Evolutionary conservation across 2,888 invertebrate genomes (phyloP).

Genomic region (Blastobasis adustella): DNA sequence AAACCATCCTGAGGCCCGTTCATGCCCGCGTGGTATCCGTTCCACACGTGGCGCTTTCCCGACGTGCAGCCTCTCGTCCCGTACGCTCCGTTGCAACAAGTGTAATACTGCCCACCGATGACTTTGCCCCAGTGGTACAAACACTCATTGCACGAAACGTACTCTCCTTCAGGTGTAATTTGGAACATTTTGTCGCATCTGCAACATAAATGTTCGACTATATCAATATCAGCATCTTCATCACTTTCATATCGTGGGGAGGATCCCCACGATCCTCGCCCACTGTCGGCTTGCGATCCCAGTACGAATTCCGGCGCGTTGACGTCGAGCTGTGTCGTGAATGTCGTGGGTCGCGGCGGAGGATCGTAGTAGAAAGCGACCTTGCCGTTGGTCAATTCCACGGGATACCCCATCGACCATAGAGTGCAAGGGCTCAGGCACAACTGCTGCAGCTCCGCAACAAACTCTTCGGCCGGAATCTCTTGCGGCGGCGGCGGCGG

Average conservation of each 20-base stretch:
- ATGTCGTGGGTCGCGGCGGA: slow-evolving; percentile 58
- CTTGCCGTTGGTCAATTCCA: slow-evolving; percentile 70
- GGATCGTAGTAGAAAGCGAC: slow-evolving; percentile 78
- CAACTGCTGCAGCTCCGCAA: slow-evolving; percentile 75
- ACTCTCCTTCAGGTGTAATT: slow-evolving; percentile 81
- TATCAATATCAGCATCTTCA: slow-evolving; percentile 64
- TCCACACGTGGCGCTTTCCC: slow-evolving; percentile 85
- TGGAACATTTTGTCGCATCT: slow-evolving; percentile 84
- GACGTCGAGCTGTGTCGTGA: slow-evolving; percentile 70
- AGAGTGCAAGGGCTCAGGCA: slow-evolving; percentile 77
- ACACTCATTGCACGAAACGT: slow-evolving; percentile 84
- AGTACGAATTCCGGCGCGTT: slow-evolving; percentile 82
- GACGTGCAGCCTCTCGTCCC: slow-evolving; percentile 78
- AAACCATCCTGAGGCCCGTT: slow-evolving; percentile 84
- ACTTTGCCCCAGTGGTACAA: slow-evolving; percentile 92
- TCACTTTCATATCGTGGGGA: slow-evolving; percentile 74
- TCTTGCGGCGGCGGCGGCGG: slow-evolving; percentile 65
- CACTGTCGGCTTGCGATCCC: slow-evolving; percentile 68
- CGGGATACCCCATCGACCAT: slow-evolving; percentile 81
- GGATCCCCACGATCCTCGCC: slow-evolving; percentile 70
- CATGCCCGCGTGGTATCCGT: slow-evolving; percentile 79
- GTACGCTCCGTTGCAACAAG: slow-evolving; percentile 76
- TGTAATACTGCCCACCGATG: slow-evolving; percentile 63
- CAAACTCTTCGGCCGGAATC: slow-evolving; percentile 74
- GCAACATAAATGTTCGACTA: slow-evolving; percentile 77